These are phyloP conservation scores for Pedionomus torquatus DNA, from an alignment of 2,113 vertebrate genomes.

Conservation along the genomic window DNA sequence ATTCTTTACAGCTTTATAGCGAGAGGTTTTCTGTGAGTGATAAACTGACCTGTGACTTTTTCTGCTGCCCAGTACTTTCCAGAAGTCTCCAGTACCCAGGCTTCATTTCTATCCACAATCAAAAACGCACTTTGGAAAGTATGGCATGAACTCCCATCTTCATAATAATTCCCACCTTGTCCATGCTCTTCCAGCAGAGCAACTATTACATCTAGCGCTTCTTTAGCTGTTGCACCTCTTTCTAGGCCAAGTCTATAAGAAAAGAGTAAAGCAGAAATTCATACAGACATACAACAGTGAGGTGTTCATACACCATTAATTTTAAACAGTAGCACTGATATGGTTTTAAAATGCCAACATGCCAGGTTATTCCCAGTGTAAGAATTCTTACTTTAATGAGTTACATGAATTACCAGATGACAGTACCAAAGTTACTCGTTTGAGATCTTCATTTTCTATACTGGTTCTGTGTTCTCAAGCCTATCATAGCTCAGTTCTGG, in stretches of 20 bases:
- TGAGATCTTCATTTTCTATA: neutral
- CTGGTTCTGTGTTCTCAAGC: neutral
- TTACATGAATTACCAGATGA: neutral
- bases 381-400: neutral
- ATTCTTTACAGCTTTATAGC: neutral
- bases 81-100: slow-evolving; percentile 81
- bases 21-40: neutral
- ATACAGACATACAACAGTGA: neutral
- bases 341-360: neutral
- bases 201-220: slow-evolving; percentile 78
- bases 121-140: slow-evolving; percentile 80
- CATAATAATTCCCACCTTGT: slow-evolving; percentile 83
- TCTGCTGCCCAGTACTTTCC: slow-evolving; percentile 84
- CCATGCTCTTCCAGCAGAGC: slow-evolving; percentile 79
- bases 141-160: slow-evolving; percentile 73
- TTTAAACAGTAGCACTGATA: neutral
- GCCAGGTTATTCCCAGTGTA: neutral
- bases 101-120: slow-evolving; percentile 80
- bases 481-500: neutral
- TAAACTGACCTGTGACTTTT: slow-evolving; percentile 77
- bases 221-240: slow-evolving; percentile 79
- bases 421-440: neutral
- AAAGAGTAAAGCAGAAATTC: neutral
- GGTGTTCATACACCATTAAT: neutral
- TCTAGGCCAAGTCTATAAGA: slow-evolving; percentile 79